These are phyloP conservation scores for Saguinus imperator DNA, from an alignment of 2,113 vertebrate species.

Conservation along the genomic window DNA sequence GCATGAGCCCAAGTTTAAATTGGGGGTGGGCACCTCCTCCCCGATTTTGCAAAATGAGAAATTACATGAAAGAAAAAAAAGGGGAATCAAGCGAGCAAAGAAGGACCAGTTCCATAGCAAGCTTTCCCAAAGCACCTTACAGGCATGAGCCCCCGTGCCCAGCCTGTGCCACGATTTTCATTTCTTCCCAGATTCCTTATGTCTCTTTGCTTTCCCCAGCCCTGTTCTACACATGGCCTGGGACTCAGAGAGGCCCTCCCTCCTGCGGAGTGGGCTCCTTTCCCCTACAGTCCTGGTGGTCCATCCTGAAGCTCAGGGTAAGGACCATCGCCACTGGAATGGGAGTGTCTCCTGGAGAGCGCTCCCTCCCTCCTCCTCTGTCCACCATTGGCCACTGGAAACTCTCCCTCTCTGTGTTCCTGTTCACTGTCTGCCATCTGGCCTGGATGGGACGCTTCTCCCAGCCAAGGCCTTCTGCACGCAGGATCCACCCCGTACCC, in stretches of 20 bases:
- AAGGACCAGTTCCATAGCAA: too few relatives aligned
- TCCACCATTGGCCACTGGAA: fast-evolving
- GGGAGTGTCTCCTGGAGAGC: fast-evolving
- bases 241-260: not conserved
- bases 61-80: too few relatives aligned
- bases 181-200: not conserved
- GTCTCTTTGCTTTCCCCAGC: not conserved
- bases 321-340: fast-evolving
- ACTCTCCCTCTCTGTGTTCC: not conserved
- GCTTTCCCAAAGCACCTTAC: too few relatives aligned
- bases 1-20: too few relatives aligned
- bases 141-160: too few relatives aligned
- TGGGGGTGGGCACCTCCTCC: too few relatives aligned
- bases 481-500: fast-evolving
- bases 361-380: not conserved
- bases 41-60: too few relatives aligned
- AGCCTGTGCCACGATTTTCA: not conserved
- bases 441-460: not conserved
- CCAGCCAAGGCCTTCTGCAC: not conserved
- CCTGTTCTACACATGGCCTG: not conserved
- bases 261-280: not conserved
- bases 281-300: not conserved
- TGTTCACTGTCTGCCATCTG: fast-evolving
- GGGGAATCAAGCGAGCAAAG: too few relatives aligned
- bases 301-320: not conserved